phyloP scores from a whole-genome alignment of 2,797 vertebrate species.

The Rhabdomys pumilio region DNA sequence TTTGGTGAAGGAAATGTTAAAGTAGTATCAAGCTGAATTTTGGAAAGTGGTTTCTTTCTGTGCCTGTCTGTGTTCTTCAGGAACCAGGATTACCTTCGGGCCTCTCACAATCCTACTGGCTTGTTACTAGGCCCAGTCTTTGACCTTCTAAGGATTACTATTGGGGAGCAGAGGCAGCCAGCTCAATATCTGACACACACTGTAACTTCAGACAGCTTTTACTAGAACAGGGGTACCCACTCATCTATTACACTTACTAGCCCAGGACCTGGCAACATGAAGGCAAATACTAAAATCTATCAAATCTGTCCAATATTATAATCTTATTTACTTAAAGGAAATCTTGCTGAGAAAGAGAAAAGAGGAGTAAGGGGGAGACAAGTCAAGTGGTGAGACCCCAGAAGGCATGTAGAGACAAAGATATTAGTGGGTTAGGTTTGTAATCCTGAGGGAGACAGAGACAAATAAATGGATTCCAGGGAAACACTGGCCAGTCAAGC shows the following conservation, averaged over 20 bases:
- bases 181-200: constrained; percentile 55
- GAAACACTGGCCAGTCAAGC: neutral
- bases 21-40: neutral
- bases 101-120: neutral
- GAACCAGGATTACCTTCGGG: constrained; percentile 40
- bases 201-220: constrained; percentile 66
- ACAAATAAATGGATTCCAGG: neutral
- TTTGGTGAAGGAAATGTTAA: constrained; percentile 62
- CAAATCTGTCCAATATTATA: constrained; percentile 16
- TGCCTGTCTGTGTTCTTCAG: constrained; percentile 25
- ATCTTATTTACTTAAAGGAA: neutral
- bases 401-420: neutral
- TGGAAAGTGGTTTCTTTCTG: constrained; percentile 56
- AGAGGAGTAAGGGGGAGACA: neutral
- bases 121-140: neutral
- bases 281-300: constrained; percentile 55
- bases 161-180: constrained; percentile 15
- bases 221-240: constrained; percentile 41
- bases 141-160: constrained; percentile 27
- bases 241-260: constrained; percentile 65
- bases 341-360: constrained; percentile 23
- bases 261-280: constrained; percentile 53
- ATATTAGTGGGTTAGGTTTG: neutral
- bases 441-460: neutral
- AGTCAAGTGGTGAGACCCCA: too few relatives aligned